Evolutionary conservation across 2,888 invertebrate genomes (phyloP), one percentile per base, ranked within the genome.

Genomic region (Sclerodermus sp.): DNA sequence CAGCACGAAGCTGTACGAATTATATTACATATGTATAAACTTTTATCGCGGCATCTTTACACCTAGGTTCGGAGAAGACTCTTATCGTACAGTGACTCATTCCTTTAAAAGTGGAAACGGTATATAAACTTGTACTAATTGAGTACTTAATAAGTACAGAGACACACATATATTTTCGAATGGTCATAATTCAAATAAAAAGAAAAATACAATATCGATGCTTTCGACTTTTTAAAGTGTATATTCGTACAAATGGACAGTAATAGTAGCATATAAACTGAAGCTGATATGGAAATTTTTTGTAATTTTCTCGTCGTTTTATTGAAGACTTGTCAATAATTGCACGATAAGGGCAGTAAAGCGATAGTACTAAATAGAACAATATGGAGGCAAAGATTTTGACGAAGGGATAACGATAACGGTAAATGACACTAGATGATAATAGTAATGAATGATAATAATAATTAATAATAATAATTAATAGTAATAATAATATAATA

Each of bases 21-120:
- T 74, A 74, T 74, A 74, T 74, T 74, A 74, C 74, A 74, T 74
- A 74, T 74, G 71, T 74, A 74, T 74, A 74, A 72, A 74, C 65
- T 72, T 70, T 66, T 65, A 70, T 71, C 67, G n/a, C n/a, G 66
- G 67, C 66, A 66, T 72, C 66, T 68, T 68, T 70, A 66, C 60
- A 67, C 52, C 57, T 63, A 62, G 55, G 55, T 59, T 59, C 55
- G 51, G 57, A 60, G 51, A 64, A 62, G 68, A 56, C 54, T 23
- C 23, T 63, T 55, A 56, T 56, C 56, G 48, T 55, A 48, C 57
- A 47, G 55, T 55, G 47, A 57, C 46, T 49, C 47, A 30, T 48
- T 23, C 23, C 23, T 23, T 23, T 23, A 8, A 3, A 3, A 23
- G 23, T 23, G 3, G 8, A 23, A 23, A 23, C 8, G 3, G 23